Percentiles rank a stretch among this genome's conserved stretches.
Evolutionary conservation across 1,140 invertebrate genomes (phyloP).

Genomic region (Ostrea edulis): DNA sequence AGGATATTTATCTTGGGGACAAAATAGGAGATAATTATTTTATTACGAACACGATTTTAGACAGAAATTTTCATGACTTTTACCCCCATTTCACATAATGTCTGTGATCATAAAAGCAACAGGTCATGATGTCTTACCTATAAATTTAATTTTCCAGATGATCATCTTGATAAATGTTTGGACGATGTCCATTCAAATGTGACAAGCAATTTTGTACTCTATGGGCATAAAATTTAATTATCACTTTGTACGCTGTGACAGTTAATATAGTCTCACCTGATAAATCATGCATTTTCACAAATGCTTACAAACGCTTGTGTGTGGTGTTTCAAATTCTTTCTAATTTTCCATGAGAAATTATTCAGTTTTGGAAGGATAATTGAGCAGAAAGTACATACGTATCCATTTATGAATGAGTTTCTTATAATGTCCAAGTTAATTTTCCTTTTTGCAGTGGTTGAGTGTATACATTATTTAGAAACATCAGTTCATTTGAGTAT

Average conservation of each 20-base stretch:
- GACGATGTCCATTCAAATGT: background rate
- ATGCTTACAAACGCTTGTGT: too few relatives aligned
- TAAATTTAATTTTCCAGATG: conserved; percentile 1
- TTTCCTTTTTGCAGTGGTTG: too few relatives aligned
- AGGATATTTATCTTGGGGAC: background rate
- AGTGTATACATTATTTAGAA: too few relatives aligned
- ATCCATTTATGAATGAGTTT: too few relatives aligned
- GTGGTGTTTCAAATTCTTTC: too few relatives aligned
- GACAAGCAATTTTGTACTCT: background rate
- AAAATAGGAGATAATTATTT: background rate
- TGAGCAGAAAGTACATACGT: too few relatives aligned
- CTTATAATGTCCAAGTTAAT: too few relatives aligned
- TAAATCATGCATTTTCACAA: too few relatives aligned
- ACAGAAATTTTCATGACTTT: background rate
- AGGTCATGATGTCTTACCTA: background rate
- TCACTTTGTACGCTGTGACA: background rate
- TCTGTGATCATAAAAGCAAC: background rate
- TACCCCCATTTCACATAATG: background rate
- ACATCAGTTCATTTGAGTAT: too few relatives aligned
- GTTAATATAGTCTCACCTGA: too few relatives aligned
- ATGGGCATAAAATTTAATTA: background rate
- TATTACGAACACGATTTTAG: background rate
- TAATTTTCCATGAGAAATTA: too few relatives aligned
- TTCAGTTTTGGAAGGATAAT: too few relatives aligned
- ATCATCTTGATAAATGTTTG: background rate